Evolutionary conservation across 1,140 invertebrate species (phyloP).

Genomic region (Drosophila neocordata): DNA sequence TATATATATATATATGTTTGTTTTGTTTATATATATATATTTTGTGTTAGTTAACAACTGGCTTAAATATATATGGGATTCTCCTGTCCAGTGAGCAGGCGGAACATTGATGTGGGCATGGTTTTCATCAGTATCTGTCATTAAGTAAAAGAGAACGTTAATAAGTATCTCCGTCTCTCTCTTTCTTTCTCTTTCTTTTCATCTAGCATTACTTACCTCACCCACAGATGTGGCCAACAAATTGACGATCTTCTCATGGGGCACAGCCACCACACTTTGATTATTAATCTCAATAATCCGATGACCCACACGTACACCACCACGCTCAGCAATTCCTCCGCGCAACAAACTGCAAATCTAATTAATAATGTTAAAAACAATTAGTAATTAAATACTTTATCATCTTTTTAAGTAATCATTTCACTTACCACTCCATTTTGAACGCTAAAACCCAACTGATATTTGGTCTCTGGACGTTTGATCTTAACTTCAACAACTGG

Average conservation of each 20-base stretch:
- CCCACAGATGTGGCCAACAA: constrained; percentile 98
- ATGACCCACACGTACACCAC: constrained; percentile 98
- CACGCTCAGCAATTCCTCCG: constrained; percentile 98
- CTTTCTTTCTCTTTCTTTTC: too few relatives aligned
- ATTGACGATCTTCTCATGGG: constrained; percentile 99
- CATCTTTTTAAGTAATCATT: too few relatives aligned
- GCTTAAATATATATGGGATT: constrained; percentile 98
- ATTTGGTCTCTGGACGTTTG: constrained; percentile 99
- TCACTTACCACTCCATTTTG: constrained; percentile 99
- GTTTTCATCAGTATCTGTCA: constrained; percentile 99
- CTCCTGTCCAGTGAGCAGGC: constrained; percentile 98
- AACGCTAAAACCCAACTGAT: constrained; percentile 99
- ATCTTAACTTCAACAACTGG: constrained; percentile 99
- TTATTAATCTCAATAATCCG: constrained; percentile 99
- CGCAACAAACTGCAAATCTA: constrained; percentile 98
- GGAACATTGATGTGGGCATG: constrained; percentile 99
- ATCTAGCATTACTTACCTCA: constrained; percentile 88
- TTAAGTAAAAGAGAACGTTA: background rate
- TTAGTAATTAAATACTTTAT: too few relatives aligned
- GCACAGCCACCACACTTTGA: constrained; percentile 99
- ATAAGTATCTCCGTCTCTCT: too few relatives aligned
- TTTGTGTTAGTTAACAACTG: constrained; percentile 61
- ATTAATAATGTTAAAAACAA: background rate
- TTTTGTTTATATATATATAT: constrained; percentile 47
- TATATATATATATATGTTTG: constrained; percentile 38